Conservation (phyloP, 2,888 invertebrate species). For the Micoletzkya japonica region DNA sequence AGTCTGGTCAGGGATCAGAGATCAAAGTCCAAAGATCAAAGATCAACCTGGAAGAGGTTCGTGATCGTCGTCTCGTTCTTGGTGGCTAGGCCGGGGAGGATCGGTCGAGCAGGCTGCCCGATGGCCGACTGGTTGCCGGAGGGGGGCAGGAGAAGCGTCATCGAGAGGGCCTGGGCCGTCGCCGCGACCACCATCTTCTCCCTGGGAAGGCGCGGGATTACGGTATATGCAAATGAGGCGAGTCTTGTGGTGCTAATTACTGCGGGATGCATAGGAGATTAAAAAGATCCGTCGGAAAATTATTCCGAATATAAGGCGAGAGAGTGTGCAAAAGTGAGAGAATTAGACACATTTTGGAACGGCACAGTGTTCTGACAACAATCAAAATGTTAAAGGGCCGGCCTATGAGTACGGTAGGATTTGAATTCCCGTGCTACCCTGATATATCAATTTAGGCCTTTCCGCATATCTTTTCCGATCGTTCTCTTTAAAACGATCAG, state of each 20-base stretch:
- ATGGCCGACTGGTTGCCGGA: background rate
- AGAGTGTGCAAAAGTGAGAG: background rate
- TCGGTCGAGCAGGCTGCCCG: no score
- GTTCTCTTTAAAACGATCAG: no score
- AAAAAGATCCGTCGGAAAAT: no score
- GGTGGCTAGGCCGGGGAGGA: background rate
- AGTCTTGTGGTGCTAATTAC: no score
- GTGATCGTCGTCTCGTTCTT: background rate
- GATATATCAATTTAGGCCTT: no score
- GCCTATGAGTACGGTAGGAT: no score
- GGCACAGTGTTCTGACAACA: no score
- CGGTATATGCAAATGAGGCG: background rate
- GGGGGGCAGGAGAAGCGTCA: conserved; percentile 5
- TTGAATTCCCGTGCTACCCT: no score
- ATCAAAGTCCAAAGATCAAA: background rate
- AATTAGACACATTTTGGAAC: background rate
- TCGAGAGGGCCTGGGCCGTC: conserved; percentile 16
- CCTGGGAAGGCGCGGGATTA: background rate
- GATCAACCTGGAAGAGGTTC: conserved; percentile 1
- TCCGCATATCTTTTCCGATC: no score
- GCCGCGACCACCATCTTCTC: conserved; percentile 13
- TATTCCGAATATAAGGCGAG: no score
- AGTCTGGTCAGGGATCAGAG: background rate
- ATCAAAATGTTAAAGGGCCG: no score
- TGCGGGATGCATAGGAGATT: no score